Evolutionary conservation across 2,113 vertebrate species (phyloP).

Genomic region (Amazona vittata): DNA sequence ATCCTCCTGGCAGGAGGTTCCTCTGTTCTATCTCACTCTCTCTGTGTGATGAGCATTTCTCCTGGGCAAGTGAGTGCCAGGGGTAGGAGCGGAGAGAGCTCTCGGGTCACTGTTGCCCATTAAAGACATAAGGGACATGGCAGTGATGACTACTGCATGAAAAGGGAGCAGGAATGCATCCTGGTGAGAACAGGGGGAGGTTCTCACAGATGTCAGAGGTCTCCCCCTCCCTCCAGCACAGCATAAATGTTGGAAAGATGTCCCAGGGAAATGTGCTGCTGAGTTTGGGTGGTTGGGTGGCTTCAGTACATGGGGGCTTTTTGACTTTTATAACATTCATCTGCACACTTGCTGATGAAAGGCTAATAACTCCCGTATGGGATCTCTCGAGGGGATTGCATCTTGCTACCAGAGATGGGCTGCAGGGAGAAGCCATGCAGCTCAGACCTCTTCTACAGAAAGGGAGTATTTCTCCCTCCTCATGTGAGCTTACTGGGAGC

Average conservation of each 20-base stretch:
- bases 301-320: not conserved
- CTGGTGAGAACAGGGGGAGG: not conserved
- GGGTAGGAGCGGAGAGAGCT: not conserved
- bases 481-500: accelerated
- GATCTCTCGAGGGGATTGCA: not conserved
- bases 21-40: not conserved
- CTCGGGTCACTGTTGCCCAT: accelerated
- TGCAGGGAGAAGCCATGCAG: not conserved
- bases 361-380: not conserved
- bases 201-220: not conserved
- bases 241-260: not conserved
- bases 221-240: not conserved
- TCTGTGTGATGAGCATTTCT: not conserved
- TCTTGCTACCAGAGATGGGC: not conserved
- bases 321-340: not conserved
- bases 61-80: accelerated
- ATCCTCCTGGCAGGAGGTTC: not conserved
- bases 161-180: not conserved
- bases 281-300: not conserved
- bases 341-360: not conserved
- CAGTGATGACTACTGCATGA: accelerated
- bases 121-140: not conserved
- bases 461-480: not conserved
- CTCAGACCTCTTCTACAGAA: not conserved
- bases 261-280: not conserved